These are phyloP conservation scores for Lordiphosa collinella DNA, from an alignment of 1,140 invertebrate genomes.

Conservation along the genomic window DNA sequence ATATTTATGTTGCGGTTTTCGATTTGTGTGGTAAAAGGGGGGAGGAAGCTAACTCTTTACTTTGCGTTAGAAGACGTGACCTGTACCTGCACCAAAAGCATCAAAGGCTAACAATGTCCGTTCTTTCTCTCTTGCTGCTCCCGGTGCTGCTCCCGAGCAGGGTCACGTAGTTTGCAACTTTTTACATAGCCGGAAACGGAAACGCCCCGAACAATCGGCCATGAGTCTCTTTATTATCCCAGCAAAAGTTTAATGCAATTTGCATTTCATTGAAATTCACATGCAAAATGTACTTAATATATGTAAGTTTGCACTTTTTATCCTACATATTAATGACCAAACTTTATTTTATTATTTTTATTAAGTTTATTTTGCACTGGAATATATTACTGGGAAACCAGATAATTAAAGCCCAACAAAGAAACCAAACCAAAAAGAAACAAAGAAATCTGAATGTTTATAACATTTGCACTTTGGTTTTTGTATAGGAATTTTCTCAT, in stretches of 20 bases:
- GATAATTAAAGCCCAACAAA: too few relatives aligned
- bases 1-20: constrained; percentile 27
- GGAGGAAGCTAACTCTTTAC: constrained; percentile 1
- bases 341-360: too few relatives aligned
- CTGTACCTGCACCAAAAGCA: constrained; percentile 22
- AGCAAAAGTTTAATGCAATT: constrained; percentile 57
- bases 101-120: constrained; percentile 42
- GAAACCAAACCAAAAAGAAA: too few relatives aligned
- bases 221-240: not conserved
- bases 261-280: constrained; percentile 65
- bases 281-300: constrained; percentile 36
- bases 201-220: constrained; percentile 33
- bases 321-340: not conserved
- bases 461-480: too few relatives aligned
- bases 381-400: too few relatives aligned
- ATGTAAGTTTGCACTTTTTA: not conserved
- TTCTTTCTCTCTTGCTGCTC: not conserved
- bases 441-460: too few relatives aligned
- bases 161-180: constrained; percentile 64
- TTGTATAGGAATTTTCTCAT: too few relatives aligned
- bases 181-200: constrained; percentile 61
- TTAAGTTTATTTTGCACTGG: too few relatives aligned
- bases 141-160: not conserved
- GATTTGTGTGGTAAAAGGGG: too few relatives aligned
- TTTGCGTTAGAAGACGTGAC: constrained; percentile 48